phyloP scores from a whole-genome alignment of 2,113 vertebrate species.

The Meles meles region DNA sequence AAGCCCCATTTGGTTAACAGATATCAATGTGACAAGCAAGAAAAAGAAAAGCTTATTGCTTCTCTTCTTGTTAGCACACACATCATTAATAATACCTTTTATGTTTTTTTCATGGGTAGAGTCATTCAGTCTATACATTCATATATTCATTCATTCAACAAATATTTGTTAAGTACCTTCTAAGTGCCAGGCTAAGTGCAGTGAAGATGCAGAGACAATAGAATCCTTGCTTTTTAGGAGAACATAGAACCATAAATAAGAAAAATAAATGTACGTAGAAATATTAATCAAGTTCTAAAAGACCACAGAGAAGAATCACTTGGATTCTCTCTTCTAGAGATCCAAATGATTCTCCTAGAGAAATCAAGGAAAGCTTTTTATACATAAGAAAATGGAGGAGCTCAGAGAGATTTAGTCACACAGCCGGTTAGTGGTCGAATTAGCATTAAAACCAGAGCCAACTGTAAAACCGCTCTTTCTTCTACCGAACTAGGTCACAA shows the following conservation, averaged over 20 bases:
- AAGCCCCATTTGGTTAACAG: slow-evolving; percentile 14
- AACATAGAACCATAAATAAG: not conserved
- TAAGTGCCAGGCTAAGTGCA: not conserved
- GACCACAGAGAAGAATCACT: not conserved
- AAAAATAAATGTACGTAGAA: not conserved
- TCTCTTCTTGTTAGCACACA: not conserved
- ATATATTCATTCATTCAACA: slow-evolving; percentile 29
- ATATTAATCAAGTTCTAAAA: not conserved
- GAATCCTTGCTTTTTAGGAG: not conserved
- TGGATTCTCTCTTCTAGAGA: not conserved
- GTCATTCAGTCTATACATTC: not conserved
- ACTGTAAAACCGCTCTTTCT: not conserved
- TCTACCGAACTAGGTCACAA: not conserved
- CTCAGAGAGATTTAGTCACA: not conserved
- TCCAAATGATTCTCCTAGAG: not conserved
- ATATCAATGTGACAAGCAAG: slow-evolving; percentile 27
- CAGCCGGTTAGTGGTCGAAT: not conserved
- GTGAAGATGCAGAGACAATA: not conserved
- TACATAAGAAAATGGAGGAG: not conserved
- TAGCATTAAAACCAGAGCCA: not conserved
- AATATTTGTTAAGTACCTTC: slow-evolving; percentile 21
- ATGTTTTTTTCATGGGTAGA: not conserved
- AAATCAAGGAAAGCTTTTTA: slow-evolving; percentile 9
- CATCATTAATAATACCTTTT: slow-evolving; percentile 30
- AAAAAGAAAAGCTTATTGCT: not conserved